These are phyloP conservation scores for Tangachromis dhanisi DNA, from an alignment of 2,113 vertebrate species.

Conservation along the genomic window DNA sequence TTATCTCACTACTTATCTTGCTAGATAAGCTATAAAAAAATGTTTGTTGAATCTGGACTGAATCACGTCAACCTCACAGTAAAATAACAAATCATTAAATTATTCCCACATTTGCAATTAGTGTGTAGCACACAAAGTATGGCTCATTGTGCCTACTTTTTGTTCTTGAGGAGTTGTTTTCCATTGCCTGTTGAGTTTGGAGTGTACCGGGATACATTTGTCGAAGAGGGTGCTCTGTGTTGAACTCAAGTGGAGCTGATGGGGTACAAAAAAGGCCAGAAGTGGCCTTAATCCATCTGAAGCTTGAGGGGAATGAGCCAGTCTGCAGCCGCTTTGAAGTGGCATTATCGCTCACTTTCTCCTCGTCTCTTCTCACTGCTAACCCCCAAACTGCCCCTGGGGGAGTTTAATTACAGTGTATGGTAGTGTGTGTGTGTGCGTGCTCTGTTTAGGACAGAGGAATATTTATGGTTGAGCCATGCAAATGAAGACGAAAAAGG, in stretches of 20 bases:
- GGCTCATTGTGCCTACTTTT: neutral
- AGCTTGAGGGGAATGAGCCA: neutral
- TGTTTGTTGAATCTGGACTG: neutral
- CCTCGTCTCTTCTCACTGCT: neutral
- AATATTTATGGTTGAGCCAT: slow-evolving; percentile 15
- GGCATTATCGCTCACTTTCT: slow-evolving; percentile 1
- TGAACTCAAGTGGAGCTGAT: neutral
- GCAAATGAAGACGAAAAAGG: slow-evolving; percentile 16
- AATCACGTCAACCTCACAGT: neutral
- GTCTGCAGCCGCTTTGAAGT: slow-evolving; percentile 16
- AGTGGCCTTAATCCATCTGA: slow-evolving; percentile 34
- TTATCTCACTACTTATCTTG: neutral
- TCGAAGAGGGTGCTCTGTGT: neutral
- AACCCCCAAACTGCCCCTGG: neutral
- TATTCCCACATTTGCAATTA: neutral
- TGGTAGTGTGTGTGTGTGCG: neutral
- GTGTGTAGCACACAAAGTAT: neutral
- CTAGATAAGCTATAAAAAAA: neutral
- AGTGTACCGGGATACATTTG: neutral
- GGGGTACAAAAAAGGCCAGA: slow-evolving; percentile 8
- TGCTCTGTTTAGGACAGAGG: neutral
- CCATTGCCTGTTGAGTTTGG: neutral
- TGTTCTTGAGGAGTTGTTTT: neutral
- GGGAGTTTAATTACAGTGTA: slow-evolving; percentile 6
- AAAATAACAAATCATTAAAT: neutral